Evolutionary conservation across 2,888 invertebrate species (phyloP), one percentile per base, ranked within the genome.

Genomic region (Arctia plantaginis): DNA sequence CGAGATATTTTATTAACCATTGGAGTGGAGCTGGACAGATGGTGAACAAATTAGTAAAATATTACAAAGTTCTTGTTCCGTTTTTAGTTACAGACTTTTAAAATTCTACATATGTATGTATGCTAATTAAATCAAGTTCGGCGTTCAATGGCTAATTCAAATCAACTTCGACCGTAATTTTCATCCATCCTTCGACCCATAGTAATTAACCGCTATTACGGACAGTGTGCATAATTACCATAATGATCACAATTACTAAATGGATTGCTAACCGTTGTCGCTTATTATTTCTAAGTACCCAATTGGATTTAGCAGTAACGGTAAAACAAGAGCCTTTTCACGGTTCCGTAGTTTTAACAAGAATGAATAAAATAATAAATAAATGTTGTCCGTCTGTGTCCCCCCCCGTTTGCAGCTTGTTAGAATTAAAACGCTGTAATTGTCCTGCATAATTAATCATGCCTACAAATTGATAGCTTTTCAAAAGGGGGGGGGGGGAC

Each of bases 191-290:
- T 72, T 59, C 41, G 27, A 59, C 39, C 51, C 55, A n/a, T 71
- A 66, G n/a, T 71, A 71, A 65, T 44, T 47, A 64, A 72, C 55
- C 55, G 30, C 55, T 55, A 59, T 35, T 51, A 30, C 13, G 70
- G 44, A 20, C 27, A 72, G 69, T 70, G 10, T 59, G 59, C 68
- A 73, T 66, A 70, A 74, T 73, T 74, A 65, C 70, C 68, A 69
- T 73, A 73, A 75, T 77, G 72, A 72, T 62, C 47, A 41, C 51
- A 47, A 62, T 65, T 41, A 55, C 69, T 69, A 65, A 74, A 67
- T 44, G 35, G 59, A 68, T 68, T 64, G 59, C 62, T 67, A 67
- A 68, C 68, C 68, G 67, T 68, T 47, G 62, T 67, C 72, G 59
- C 39, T 20, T 20, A 59, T 33, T 66, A 62, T n/a, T 59, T 12